Base-by-base conservation (phyloP, 2,113 vertebrate species). In the Osmerus mordax region DNA sequence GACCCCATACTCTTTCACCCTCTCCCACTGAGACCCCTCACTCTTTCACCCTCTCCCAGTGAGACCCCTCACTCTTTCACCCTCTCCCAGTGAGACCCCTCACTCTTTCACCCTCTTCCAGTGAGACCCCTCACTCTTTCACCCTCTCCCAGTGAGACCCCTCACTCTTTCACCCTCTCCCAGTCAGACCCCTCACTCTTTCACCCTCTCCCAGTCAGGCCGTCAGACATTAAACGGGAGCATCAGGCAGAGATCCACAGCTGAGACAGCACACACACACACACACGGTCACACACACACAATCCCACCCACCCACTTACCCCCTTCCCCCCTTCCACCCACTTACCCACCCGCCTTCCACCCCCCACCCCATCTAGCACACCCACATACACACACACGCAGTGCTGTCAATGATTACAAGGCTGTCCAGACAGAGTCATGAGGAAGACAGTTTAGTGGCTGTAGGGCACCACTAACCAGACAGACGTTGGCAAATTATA, bases 231-330 rank as follows among this genome's bases (percentile, higher is more conserved):
- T 65, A 25, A 23, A 15, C 2, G 51, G 15, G 36, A 11, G 85
- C 83, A 80, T 84, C 83, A 81, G 78, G 67, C 81, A 86, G 82
- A 87, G 58, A 78, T 69, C 66, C 60, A 84, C 78, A 76, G 51
- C 64, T 61, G 66, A 29, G 32, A 9, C 28, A 65, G 32, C 15
- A 65, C 18, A 74, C 15, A 74, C 18, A 74, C 15, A 41, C 13
- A 8, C 66, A 54, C 51, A 56, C 53, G 25, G 19, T n/a, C 55
- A 29, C 53, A 58, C 15, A 65, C 28, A 55, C 9, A 65, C 41
- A 19, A 55, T 18, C 55, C 28, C 54, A 59, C 55, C n/a, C 68
- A 41, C 64, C 13, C 64, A 41, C 64, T 12, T 5, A 3, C 47
- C 66, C 41, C 75, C 56, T 61, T 59, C 52, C 67, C 62, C 55